phyloP scores from a whole-genome alignment of 2,888 invertebrate genomes.

The Nomada flava region DNA sequence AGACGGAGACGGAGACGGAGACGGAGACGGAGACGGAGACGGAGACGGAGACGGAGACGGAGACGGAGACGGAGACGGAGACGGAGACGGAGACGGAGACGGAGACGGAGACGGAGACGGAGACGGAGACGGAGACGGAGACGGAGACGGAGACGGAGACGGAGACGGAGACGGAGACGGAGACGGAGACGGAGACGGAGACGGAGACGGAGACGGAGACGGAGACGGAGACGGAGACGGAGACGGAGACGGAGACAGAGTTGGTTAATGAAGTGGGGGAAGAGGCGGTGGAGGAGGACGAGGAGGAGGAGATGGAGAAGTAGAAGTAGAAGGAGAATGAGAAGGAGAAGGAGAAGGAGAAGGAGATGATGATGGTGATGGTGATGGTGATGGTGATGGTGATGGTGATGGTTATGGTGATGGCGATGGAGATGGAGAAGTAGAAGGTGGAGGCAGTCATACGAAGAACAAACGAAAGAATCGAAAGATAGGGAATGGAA shows the following conservation, averaged over 20 bases:
- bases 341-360: constrained; percentile 25
- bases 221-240: background rate
- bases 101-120: constrained; percentile 19
- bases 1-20: constrained; percentile 9
- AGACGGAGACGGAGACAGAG: constrained; percentile 19
- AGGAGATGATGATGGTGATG: background rate
- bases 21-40: constrained; percentile 21
- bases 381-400: background rate
- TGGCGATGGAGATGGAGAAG: constrained; percentile 1
- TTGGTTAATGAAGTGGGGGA: constrained; percentile 1
- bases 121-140: background rate
- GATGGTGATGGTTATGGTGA: constrained; percentile 11
- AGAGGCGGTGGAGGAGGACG: constrained; percentile 9
- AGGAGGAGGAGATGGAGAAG: background rate
- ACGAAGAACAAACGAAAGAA: constrained; percentile 30
- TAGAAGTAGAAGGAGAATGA: constrained; percentile 23
- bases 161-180: constrained; percentile 17
- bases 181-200: constrained; percentile 6
- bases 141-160: constrained; percentile 21
- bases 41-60: constrained; percentile 2
- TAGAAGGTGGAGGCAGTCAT: background rate
- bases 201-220: constrained; percentile 15
- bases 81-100: background rate
- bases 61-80: constrained; percentile 23
- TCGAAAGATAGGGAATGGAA: constrained; percentile 28